Evolutionary conservation across 2,797 vertebrate species (phyloP), one percentile per base, ranked within the genome.

Genomic region (Stomatorhinus walkeri): DNA sequence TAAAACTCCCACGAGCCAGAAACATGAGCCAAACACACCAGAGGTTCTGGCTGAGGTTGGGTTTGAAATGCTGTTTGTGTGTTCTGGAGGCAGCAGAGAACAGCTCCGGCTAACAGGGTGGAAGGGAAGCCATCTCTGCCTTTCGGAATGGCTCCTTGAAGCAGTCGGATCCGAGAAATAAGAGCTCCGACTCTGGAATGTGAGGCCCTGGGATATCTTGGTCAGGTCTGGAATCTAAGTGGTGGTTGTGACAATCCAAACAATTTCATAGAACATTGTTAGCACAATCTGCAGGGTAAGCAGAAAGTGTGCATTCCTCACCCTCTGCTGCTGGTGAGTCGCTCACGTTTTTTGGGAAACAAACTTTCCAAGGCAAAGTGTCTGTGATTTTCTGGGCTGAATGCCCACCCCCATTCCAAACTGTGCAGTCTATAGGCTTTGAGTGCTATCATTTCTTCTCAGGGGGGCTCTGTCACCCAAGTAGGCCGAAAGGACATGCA

Each of bases 181-280:
- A 9, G 52, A n/a, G 32, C 52, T 22, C 28, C 0, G 8, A 51
- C 28, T 43, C 6, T 22, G 86, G 86, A 48, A 87, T 87, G 51
- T 87, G 68, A 46, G 49, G 51, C 51, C 52, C 76, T 36, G 36
- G 76, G 61, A 56, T 10, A 14, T 85, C 64, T 91, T 86, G 87
- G 84, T 88, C 89, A 68, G 81, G 88, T 72, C 89, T 89, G 72
- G 88, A 91, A 89, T 90, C 56, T 89, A 59, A 88, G 87, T n/a
- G 32, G 49, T 81, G 86, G 46, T 89, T 36, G 89, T 90, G 64
- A 89, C 87, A 88, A 89, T 32, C 56, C 83, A 87, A 90, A 89
- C 56, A 81, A 88, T 89, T 90, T 90, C 4, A 68, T 87, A 22
- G 46, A 79, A 88, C 87, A 89, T 40, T 88, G 90, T 86, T 89